Base-by-base conservation (phyloP, 2,888 invertebrate genomes). In the Noctua pronuba region DNA sequence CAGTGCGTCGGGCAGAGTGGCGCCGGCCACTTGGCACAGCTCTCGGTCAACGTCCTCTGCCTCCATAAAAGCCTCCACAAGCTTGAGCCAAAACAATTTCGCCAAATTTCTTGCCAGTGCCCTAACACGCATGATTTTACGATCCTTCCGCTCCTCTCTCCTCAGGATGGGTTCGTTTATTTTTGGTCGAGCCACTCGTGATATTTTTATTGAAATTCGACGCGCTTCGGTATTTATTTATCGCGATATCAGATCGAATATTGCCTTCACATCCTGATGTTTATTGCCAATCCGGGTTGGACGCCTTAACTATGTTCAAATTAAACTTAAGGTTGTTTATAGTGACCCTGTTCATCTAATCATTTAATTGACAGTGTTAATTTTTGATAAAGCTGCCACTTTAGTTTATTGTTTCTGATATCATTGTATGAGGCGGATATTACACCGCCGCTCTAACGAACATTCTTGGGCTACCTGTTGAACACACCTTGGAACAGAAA, bases 31-130 rank as follows among this genome's bases (percentile, higher is more conserved):
- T 96, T 96, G 96, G 96, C 96, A 96, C 90, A 88, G 92, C 91
- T 88, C 92, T 94, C 96, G 96, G 96, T 96, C 96, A 96, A 93
- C 93, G 95, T 96, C 93, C 96, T 92, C 92, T 86, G 91, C 88
- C 92, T 92, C 93, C 92, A 96, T 96, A 96, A 96, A 96, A 95
- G 95, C 95, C 96, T 96, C 92, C 91, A 91, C 92, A 93, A 91
- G 91, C 90, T 90, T 90, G 92, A 93, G 94, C 96, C 96, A 96
- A 96, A 96, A 96, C 96, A 96, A 96, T 96, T 96, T 95, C 93
- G 92, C 94, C 95, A 94, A 96, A 95, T 94, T 95, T 94, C 96
- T 94, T 95, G 94, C 94, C 94, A 95, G 93, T 91, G 91, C 93
- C 94, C 93, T 93, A 94, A 93, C 94, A 95, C 95, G 95, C 95